Evolutionary conservation across 2,113 vertebrate species (phyloP), one percentile per base, ranked within the genome.

Genomic region (Hyperopisus bebe): DNA sequence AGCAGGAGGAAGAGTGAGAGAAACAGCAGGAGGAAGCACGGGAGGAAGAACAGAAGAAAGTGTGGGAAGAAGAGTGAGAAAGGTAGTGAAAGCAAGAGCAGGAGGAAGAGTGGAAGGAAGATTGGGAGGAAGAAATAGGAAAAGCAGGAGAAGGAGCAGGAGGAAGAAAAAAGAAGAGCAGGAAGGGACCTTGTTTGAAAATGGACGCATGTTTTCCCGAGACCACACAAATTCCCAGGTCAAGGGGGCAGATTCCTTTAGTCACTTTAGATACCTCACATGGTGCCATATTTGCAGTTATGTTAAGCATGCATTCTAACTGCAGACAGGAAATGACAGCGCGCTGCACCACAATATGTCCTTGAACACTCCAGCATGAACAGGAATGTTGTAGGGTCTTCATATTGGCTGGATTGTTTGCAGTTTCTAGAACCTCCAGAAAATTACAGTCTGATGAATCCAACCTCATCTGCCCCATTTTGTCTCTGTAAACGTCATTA

Each of bases 401-500:
- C 55, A 47, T 27, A 15, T 55, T 35, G 74, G 9, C 21, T 44
- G 42, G 44, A 86, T 48, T 88, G 89, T 48, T 90, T 88, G 66
- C 88, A 55, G 31, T 93, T 93, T 89, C 91, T 93, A 95, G 94
- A 94, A 94, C 94, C 94, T 91, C 93, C 92, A 94, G 94, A 95
- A 96, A 97, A 90, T 88, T 21, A 96, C 31, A 97, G 96, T 96
- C 95, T 95, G 96, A 96, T 96, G 94, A 94, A 95, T 93, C 94
- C 94, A 95, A 95, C 94, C 92, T 93, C 0, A 89, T 95, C 7
- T 94, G 93, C 94, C 95, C 95, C 94, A 94, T 96, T 97, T 96
- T 96, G 95, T 93, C 95, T 96, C 96, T 96, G 96, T 96, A 96
- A 96, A 97, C 96, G 94, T 95, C 96, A 97, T 97, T 97, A 97